Evolutionary conservation across 2,797 vertebrate species (phyloP).

Genomic region (Pygocentrus nattereri): DNA sequence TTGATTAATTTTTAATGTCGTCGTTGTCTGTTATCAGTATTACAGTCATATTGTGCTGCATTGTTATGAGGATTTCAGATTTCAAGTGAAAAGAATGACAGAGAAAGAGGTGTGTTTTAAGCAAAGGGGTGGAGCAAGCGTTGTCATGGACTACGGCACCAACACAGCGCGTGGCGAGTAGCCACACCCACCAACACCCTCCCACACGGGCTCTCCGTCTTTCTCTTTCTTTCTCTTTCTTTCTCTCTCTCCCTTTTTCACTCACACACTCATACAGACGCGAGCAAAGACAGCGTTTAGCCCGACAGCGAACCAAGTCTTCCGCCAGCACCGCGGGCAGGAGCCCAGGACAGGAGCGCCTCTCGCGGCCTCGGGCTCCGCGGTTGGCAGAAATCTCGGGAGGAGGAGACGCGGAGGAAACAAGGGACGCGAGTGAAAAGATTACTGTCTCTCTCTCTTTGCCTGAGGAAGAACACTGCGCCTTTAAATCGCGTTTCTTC

Average conservation of each 20-base stretch:
- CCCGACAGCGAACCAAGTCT: constrained; percentile 20
- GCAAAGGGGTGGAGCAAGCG: constrained; percentile 37
- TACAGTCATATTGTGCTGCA: no score
- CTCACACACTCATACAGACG: neutral
- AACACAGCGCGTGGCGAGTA: constrained; percentile 42
- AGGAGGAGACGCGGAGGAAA: constrained; percentile 21
- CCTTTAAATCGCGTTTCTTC: neutral
- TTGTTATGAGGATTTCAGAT: no score
- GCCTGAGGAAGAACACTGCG: neutral
- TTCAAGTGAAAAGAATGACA: neutral
- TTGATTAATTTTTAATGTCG: no score
- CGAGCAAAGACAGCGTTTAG: neutral
- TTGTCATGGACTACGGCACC: constrained; percentile 55
- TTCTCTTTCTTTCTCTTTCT: neutral
- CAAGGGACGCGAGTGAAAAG: constrained; percentile 31
- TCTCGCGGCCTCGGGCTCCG: neutral
- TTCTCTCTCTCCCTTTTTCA: neutral
- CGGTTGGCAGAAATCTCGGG: neutral
- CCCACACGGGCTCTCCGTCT: neutral
- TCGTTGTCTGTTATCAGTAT: no score
- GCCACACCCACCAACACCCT: constrained; percentile 26
- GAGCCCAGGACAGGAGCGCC: neutral
- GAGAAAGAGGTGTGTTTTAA: constrained; percentile 36
- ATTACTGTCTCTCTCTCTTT: constrained; percentile 27
- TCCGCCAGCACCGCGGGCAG: constrained; percentile 3